Base-by-base conservation (phyloP, 2,888 invertebrate species). In the Biston stratarius region DNA sequence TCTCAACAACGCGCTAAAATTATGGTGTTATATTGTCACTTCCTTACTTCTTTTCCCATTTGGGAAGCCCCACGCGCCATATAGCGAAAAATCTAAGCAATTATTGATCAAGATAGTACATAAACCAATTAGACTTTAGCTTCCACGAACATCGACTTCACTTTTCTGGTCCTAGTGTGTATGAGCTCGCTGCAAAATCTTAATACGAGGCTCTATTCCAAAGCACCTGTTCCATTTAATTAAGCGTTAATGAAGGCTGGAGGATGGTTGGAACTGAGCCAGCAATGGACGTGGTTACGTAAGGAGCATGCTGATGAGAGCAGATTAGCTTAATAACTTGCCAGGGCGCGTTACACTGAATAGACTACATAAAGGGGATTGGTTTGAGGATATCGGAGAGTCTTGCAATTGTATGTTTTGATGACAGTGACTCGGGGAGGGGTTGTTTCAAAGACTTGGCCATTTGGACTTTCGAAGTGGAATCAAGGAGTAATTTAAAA, bases 221-320 rank as follows among this genome's bases (percentile, higher is more conserved):
- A 51, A 60, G 66, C 55, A 67, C 62, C 63, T 63, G 67, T 55
- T 67, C 52, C 48, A 66, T 63, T 63, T 67, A 67, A 67, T 67
- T 62, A 67, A 67, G 67, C 48, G 67, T 59, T 67, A 67, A 67
- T 67, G 67, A 59, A 63, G 48, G 67, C 61, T 15, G 42, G 65
- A 36, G 36, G 44, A 45, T 8, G 24, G 49, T 48, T 68, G 68
- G 68, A 64, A 34, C 34, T 42, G 47, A 33, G 64, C 68, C 68
- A 68, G 60, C 49, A 56, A 48, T 61, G 61, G 66, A 61, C 60
- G 49, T 33, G 57, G 56, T 61, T 51, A 56, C 48, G 63, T 15
- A 59, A 59, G 63, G 51, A 48, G 53, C 52, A 62, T 68, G 60
- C 63, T 63, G 59, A 67, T 59, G 63, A 56, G 53, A 12, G 61